Percentiles rank a stretch among this genome's conserved stretches.
Evolutionary conservation across 2,888 invertebrate genomes (phyloP).

Genomic region (Priocnemis perturbator): DNA sequence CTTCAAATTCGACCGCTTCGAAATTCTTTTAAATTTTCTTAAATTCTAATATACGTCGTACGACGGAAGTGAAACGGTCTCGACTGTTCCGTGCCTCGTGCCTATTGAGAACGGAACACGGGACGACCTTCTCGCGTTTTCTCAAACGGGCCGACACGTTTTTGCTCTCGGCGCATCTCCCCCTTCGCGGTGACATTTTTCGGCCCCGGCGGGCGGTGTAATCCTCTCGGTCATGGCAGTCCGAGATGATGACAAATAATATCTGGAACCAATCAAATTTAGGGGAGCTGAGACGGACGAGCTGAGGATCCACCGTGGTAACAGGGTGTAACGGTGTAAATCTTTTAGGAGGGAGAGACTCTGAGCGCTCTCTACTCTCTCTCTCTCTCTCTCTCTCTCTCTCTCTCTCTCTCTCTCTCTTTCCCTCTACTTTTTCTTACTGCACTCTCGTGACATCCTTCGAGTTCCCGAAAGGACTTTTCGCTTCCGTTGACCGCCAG

Average conservation of each 20-base stretch:
- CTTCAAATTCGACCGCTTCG: no score
- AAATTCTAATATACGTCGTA: not conserved
- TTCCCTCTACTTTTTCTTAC: slow-evolving; percentile 32
- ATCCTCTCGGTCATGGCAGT: slow-evolving; percentile 63
- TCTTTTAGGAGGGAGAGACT: slow-evolving; percentile 47
- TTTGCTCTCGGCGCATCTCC: slow-evolving; percentile 13
- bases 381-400: slow-evolving; percentile 8
- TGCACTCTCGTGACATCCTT: slow-evolving; percentile 31
- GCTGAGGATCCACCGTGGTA: slow-evolving; percentile 48
- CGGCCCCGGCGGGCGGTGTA: slow-evolving; percentile 44
- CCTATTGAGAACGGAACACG: not conserved
- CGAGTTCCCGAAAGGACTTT: slow-evolving; percentile 32
- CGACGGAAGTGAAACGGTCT: not conserved
- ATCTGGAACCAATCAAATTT: slow-evolving; percentile 69
- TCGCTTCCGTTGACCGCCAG: slow-evolving; percentile 47
- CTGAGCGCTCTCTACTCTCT: slow-evolving; percentile 1
- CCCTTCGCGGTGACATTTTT: slow-evolving; percentile 39
- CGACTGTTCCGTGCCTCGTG: not conserved
- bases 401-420: not conserved
- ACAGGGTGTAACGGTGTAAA: slow-evolving; percentile 68
- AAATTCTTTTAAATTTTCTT: not conserved
- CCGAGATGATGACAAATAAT: slow-evolving; percentile 69
- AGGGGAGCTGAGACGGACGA: slow-evolving; percentile 37
- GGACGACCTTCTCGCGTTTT: not conserved
- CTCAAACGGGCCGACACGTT: not conserved